Percentiles rank a stretch among this genome's conserved stretches.
phyloP scores from a whole-genome alignment of 2,113 vertebrate species.

The Setophaga petechia region DNA sequence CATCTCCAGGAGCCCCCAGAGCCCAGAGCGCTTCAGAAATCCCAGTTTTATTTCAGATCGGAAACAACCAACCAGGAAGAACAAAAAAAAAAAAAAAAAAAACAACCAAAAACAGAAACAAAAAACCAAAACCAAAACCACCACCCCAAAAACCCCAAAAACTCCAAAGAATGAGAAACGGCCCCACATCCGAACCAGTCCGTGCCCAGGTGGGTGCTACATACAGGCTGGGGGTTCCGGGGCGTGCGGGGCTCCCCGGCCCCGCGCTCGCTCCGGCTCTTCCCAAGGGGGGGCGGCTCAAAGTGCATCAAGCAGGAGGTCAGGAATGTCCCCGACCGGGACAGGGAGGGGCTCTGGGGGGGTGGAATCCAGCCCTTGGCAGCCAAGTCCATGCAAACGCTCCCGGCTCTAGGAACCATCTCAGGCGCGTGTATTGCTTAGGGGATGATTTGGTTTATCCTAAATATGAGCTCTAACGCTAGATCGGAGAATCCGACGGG shows the following conservation, averaged over 20 bases:
- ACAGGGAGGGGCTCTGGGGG: neutral
- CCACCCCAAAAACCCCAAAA: neutral
- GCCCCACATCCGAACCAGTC: neutral
- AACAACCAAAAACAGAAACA: neutral
- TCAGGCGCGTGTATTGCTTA: slow-evolving; percentile 56
- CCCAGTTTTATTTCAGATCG: slow-evolving; percentile 44
- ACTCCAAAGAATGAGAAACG: neutral
- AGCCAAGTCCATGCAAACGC: slow-evolving; percentile 63
- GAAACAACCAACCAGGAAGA: slow-evolving; percentile 19
- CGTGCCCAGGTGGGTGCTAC: slow-evolving; percentile 50
- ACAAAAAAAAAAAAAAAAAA: neutral
- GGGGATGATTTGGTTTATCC: slow-evolving; percentile 36
- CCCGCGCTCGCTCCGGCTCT: neutral
- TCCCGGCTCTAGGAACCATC: slow-evolving; percentile 22
- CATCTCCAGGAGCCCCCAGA: neutral
- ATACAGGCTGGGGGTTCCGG: slow-evolving; percentile 23
- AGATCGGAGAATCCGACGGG: neutral
- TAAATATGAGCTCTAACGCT: slow-evolving; percentile 40
- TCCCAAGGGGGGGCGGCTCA: neutral
- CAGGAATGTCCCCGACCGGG: neutral
- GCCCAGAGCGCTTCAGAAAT: slow-evolving; percentile 31
- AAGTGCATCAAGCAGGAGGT: slow-evolving; percentile 48
- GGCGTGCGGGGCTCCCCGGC: neutral
- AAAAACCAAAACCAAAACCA: neutral
- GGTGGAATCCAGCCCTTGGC: slow-evolving; percentile 59